Conservation (phyloP, 2,797 vertebrate species). For the Spheniscus humboldti region DNA sequence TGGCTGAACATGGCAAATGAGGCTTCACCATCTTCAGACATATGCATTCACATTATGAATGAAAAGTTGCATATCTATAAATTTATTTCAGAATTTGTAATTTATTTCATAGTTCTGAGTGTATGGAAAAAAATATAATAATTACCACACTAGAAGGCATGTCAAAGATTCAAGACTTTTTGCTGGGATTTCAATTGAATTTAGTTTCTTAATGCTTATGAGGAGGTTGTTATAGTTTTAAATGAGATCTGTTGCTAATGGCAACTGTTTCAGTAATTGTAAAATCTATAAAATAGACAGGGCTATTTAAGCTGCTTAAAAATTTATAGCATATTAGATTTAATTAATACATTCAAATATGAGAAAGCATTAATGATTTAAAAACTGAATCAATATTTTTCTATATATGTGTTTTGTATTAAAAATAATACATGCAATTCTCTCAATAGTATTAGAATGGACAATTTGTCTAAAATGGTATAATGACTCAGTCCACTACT, state of each 20-base stretch:
- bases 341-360: constrained; percentile 32
- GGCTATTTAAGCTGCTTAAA: constrained; percentile 15
- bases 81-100: not conserved
- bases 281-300: constrained; percentile 29
- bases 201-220: constrained; percentile 10
- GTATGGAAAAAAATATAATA: not conserved
- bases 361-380: not conserved
- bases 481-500: not conserved
- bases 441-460: not conserved
- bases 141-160: not conserved
- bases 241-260: constrained; percentile 36
- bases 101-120: not conserved
- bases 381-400: constrained; percentile 21
- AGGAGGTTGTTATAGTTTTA: constrained; percentile 20
- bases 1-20: not conserved
- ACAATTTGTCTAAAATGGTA: not conserved
- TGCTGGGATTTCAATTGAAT: constrained; percentile 14
- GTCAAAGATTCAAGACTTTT: not conserved
- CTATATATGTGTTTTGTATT: not conserved
- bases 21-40: not conserved
- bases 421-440: not conserved
- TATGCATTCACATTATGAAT: not conserved
- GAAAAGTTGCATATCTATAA: not conserved
- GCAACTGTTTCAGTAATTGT: constrained; percentile 29
- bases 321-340: constrained; percentile 30